A percentile compares a stretch with the other conserved stretches of the same genome.
Evolutionary conservation across 35 echinoderm and acorn worm species (phyloP).

Genomic region (Nesometra sesokonis): DNA sequence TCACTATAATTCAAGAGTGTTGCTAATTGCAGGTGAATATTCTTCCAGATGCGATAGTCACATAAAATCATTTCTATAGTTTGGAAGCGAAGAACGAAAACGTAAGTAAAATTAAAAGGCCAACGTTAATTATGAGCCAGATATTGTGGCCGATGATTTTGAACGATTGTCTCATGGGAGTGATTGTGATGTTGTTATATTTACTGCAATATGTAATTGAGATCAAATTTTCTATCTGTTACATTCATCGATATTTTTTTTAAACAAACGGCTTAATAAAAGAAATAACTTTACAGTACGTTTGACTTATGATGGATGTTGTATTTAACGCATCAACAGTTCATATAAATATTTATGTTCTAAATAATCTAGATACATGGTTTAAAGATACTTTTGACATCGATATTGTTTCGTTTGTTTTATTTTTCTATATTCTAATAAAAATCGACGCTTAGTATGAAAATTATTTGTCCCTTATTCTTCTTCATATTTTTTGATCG

Average conservation of each 20-base stretch:
- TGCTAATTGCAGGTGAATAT: background rate
- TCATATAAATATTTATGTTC: too few species aligned
- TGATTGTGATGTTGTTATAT: background rate
- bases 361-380: too few species aligned
- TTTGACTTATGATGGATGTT: background rate
- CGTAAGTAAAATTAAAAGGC: background rate
- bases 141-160: background rate
- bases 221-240: background rate
- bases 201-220: slow-evolving; percentile 1
- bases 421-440: too few species aligned
- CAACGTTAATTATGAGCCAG: background rate
- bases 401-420: too few species aligned
- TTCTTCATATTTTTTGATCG: too few species aligned
- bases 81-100: background rate
- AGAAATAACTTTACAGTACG: background rate
- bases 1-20: too few species aligned
- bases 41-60: background rate
- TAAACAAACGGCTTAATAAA: background rate
- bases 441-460: too few species aligned
- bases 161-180: background rate
- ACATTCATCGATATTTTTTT: background rate
- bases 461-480: too few species aligned
- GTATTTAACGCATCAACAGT: background rate
- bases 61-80: background rate
- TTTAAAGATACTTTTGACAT: too few species aligned